Percentiles rank a stretch among this genome's conserved stretches.
These are phyloP conservation scores for Microdon myrmicae DNA, from an alignment of 2,888 invertebrate genomes.

Conservation along the genomic window DNA sequence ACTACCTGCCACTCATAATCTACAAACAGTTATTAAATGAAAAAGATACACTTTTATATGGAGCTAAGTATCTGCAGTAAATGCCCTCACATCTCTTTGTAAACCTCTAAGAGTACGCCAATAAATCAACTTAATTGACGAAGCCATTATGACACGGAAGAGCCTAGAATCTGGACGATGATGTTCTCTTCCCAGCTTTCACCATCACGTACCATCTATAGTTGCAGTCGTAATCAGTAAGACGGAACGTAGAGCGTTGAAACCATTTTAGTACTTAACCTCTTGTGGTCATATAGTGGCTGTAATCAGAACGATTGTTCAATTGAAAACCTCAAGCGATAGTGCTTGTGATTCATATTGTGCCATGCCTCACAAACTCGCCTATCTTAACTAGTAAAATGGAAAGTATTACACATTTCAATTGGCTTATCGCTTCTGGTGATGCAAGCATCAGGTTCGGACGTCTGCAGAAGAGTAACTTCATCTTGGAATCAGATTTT, in stretches of 20 bases:
- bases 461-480: constrained; percentile 6
- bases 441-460: constrained; percentile 32
- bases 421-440: constrained; percentile 34
- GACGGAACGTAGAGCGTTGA: constrained; percentile 3
- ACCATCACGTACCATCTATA: constrained; percentile 26
- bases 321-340: constrained; percentile 4
- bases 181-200: constrained; percentile 16
- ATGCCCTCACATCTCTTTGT: constrained; percentile 17
- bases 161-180: neutral
- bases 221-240: neutral
- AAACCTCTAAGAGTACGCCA: constrained; percentile 1
- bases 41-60: constrained; percentile 19
- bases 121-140: constrained; percentile 41
- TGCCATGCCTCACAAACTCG: constrained; percentile 12
- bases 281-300: neutral
- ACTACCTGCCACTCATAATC: constrained; percentile 23
- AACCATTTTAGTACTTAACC: constrained; percentile 36
- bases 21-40: constrained; percentile 19
- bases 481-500: neutral
- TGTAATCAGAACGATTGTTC: neutral
- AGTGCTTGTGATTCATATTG: neutral
- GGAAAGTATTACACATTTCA: constrained; percentile 41
- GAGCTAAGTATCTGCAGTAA: constrained; percentile 15
- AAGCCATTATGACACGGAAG: constrained; percentile 26
- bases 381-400: constrained; percentile 35